phyloP scores from a whole-genome alignment of 2,888 invertebrate genomes.

The Cheilosia scutellata region DNA sequence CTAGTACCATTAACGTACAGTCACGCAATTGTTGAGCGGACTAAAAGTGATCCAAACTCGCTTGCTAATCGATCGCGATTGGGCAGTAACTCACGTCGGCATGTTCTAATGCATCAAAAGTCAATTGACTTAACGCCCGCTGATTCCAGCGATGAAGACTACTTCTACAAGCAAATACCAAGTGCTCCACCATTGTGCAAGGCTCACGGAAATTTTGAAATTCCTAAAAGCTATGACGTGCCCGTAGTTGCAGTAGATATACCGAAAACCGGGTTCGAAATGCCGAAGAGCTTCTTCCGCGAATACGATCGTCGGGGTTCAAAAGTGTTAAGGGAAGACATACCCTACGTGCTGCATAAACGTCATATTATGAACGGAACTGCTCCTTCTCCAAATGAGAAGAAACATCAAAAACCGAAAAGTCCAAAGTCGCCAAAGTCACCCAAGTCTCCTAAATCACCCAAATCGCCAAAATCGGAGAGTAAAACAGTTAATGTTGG shows the following conservation, averaged over 20 bases:
- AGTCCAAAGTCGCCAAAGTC: conserved; percentile 88
- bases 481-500: conserved; percentile 71
- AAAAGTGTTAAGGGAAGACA: conserved; percentile 87
- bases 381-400: conserved; percentile 86
- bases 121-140: conserved; percentile 93
- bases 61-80: conserved; percentile 89
- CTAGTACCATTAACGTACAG: conserved; percentile 86
- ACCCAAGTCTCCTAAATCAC: conserved; percentile 87
- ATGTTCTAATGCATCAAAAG: conserved; percentile 93
- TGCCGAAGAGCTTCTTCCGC: conserved; percentile 90
- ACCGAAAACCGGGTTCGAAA: conserved; percentile 88
- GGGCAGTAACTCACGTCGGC: conserved; percentile 90
- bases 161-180: conserved; percentile 90
- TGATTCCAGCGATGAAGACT: conserved; percentile 93
- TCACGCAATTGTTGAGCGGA: conserved; percentile 91
- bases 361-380: conserved; percentile 94
- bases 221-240: conserved; percentile 85
- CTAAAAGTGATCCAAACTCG: conserved; percentile 94
- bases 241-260: conserved; percentile 85
- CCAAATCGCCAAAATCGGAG: conserved; percentile 84
- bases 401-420: conserved; percentile 86
- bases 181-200: conserved; percentile 90
- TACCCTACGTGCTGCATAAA: conserved; percentile 93
- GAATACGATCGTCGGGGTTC: conserved; percentile 87
- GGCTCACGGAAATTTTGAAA: conserved; percentile 89